These are phyloP conservation scores for Ceraclea dissimilis DNA, from an alignment of 2,888 invertebrate species.

Conservation along the genomic window DNA sequence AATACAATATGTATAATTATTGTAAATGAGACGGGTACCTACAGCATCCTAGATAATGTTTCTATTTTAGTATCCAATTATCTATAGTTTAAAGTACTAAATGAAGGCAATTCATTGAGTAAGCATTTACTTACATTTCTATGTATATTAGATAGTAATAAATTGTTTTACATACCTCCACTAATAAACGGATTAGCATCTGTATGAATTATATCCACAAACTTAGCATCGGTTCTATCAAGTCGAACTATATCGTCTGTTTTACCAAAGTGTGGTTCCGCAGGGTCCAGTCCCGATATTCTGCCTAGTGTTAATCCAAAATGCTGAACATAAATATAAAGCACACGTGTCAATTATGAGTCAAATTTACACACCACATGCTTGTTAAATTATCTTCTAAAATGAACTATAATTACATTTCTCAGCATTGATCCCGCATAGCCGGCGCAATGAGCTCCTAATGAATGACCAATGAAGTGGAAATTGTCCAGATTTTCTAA, in stretches of 20 bases:
- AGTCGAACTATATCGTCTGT: constrained; percentile 73
- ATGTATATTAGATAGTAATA: too few species aligned
- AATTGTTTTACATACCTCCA: constrained; percentile 54
- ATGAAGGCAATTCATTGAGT: too few species aligned
- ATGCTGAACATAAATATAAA: constrained; percentile 35
- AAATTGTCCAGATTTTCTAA: constrained; percentile 56
- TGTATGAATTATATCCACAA: constrained; percentile 86
- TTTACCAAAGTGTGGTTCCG: constrained; percentile 83
- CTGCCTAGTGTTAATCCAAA: constrained; percentile 65
- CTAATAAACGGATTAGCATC: constrained; percentile 73
- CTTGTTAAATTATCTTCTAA: background rate
- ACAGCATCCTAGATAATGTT: too few species aligned
- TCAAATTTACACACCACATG: background rate
- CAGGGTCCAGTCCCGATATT: constrained; percentile 86
- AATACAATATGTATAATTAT: too few species aligned
- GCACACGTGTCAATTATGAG: too few species aligned
- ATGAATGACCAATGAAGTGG: constrained; percentile 80
- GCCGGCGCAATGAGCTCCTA: constrained; percentile 78
- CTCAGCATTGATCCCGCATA: constrained; percentile 74
- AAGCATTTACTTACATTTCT: too few species aligned
- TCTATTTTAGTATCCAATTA: too few species aligned
- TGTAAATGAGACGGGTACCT: too few species aligned
- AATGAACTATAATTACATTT: constrained; percentile 37
- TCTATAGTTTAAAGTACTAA: too few species aligned
- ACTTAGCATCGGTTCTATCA: constrained; percentile 78